These are phyloP conservation scores for Todiramphus saurophagus DNA, from an alignment of 2,113 vertebrate species.

Conservation along the genomic window DNA sequence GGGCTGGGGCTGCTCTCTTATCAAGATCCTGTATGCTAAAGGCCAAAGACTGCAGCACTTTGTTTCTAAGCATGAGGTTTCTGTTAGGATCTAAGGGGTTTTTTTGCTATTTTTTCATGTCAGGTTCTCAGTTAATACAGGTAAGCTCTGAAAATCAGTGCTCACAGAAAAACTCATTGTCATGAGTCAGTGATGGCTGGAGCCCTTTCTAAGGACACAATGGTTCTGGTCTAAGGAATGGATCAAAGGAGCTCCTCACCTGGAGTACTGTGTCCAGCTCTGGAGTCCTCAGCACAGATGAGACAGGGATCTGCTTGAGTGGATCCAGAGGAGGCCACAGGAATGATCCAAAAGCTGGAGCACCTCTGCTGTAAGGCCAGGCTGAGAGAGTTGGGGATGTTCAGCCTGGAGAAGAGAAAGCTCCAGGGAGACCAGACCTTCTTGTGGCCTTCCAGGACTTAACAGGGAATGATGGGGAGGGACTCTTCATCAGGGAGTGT, in stretches of 20 bases:
- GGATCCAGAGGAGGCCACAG: background rate
- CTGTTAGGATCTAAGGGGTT: too few relatives aligned
- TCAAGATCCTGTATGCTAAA: background rate
- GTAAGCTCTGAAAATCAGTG: background rate
- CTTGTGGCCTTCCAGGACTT: background rate
- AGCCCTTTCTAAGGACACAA: background rate
- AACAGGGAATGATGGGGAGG: background rate
- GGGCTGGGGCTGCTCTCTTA: background rate
- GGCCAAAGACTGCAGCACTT: background rate
- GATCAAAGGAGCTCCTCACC: background rate
- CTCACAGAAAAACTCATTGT: background rate
- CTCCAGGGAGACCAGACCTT: background rate
- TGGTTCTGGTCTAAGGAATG: background rate
- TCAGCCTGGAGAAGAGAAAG: background rate
- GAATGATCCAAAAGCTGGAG: background rate
- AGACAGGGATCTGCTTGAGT: background rate
- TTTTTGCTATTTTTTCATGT: background rate
- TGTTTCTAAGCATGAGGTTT: background rate
- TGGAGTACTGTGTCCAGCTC: background rate
- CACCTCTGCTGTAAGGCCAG: background rate
- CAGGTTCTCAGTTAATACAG: background rate
- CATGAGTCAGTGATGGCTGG: background rate
- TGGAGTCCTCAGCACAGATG: background rate
- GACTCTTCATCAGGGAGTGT: background rate
- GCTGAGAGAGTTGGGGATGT: background rate